These are phyloP conservation scores for Penaeus japonicus DNA, from an alignment of 1,140 invertebrate genomes.

Conservation along the genomic window DNA sequence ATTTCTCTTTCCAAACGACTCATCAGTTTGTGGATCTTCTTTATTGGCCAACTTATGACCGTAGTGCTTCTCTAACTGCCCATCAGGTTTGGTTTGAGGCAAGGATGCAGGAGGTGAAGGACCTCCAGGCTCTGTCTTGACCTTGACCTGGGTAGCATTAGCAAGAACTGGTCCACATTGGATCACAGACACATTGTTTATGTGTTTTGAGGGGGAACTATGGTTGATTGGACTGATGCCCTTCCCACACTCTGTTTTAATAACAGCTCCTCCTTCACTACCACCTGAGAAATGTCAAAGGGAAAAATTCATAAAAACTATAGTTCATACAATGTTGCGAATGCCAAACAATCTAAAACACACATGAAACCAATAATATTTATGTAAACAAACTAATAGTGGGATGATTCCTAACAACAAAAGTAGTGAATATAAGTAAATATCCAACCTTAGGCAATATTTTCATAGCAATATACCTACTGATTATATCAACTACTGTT, in stretches of 20 bases:
- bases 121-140: conserved; percentile 41
- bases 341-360: no score
- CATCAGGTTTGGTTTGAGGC: background rate
- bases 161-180: conserved; percentile 45
- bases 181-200: conserved; percentile 51
- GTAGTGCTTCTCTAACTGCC: background rate
- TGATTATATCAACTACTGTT: no score
- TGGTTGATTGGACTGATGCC: background rate
- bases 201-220: conserved; percentile 22
- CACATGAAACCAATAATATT: no score
- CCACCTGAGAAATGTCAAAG: background rate
- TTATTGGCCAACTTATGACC: background rate
- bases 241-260: conserved; percentile 28
- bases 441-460: no score
- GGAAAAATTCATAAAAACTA: no score
- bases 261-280: conserved; percentile 9
- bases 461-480: no score
- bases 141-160: conserved; percentile 41
- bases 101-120: background rate
- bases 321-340: no score
- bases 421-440: no score
- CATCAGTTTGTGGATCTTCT: no score
- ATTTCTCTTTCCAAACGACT: no score
- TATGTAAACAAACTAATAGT: no score
- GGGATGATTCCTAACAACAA: no score